phyloP scores from a whole-genome alignment of 2,888 invertebrate genomes.

The Eueremaeus valkanovi region DNA sequence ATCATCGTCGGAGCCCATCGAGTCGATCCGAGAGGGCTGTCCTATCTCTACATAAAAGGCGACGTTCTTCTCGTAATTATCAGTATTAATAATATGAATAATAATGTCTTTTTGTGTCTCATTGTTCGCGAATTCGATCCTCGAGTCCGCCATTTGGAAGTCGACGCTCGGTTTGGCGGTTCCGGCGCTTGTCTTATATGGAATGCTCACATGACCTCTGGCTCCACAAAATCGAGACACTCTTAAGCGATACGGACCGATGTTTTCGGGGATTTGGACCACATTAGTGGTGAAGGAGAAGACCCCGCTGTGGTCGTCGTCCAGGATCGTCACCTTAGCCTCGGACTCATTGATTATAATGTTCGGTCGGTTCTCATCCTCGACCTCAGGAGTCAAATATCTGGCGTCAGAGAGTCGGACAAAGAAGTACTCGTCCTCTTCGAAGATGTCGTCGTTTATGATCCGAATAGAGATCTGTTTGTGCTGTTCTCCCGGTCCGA shows the following conservation, averaged over 20 bases:
- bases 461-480: conserved; percentile 85
- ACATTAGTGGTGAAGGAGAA: conserved; percentile 85
- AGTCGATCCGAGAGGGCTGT: conserved; percentile 79
- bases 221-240: conserved; percentile 91
- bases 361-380: conserved; percentile 52
- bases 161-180: conserved; percentile 86
- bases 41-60: conserved; percentile 86
- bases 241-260: conserved; percentile 76
- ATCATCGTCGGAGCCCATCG: conserved; percentile 55
- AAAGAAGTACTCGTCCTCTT: conserved; percentile 99
- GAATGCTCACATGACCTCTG: conserved; percentile 81
- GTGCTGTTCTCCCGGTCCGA: conserved; percentile 80
- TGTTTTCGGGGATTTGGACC: conserved; percentile 79
- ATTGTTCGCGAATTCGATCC: conserved; percentile 92
- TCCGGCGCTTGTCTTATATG: conserved; percentile 87
- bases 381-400: conserved; percentile 39
- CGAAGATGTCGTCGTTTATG: conserved; percentile 98
- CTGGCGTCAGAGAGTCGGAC: conserved; percentile 59
- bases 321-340: conserved; percentile 96
- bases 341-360: conserved; percentile 72
- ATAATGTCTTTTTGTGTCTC: conserved; percentile 82
- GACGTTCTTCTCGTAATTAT: conserved; percentile 95
- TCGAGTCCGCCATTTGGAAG: conserved; percentile 72
- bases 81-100: conserved; percentile 86
- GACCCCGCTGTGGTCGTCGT: conserved; percentile 98